phyloP scores from a whole-genome alignment of 2,797 vertebrate species.

The Syndactyla subalaris region DNA sequence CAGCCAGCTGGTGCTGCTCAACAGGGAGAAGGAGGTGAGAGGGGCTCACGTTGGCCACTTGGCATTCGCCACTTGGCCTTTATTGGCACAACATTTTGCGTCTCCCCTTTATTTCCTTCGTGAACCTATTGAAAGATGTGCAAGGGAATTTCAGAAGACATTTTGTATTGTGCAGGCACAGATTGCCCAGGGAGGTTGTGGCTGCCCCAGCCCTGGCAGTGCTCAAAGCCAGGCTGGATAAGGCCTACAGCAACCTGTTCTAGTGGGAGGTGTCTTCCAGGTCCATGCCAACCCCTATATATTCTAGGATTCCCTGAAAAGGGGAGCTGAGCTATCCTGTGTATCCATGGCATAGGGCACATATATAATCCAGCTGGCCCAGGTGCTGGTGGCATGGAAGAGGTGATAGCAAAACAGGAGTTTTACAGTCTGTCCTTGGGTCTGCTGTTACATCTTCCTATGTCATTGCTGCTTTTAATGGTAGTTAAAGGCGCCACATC shows the following conservation, averaged over 20 bases:
- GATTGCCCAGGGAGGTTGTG: background rate
- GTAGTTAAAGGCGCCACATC: background rate
- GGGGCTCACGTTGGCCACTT: fast-evolving
- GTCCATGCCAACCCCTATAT: background rate
- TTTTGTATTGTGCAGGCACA: background rate
- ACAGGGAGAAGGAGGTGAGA: conserved; percentile 91
- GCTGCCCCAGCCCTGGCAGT: background rate
- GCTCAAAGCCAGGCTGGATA: background rate
- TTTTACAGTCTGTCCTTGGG: background rate
- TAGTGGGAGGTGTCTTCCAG: background rate
- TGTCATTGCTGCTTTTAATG: background rate
- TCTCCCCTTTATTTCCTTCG: background rate
- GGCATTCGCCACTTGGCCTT: background rate
- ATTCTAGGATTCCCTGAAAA: background rate
- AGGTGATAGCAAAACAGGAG: background rate
- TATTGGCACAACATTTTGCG: background rate
- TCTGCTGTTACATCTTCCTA: background rate
- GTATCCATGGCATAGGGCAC: fast-evolving
- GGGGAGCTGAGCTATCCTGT: background rate
- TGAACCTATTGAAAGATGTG: fast-evolving
- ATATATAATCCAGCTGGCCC: background rate
- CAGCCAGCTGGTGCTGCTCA: conserved; percentile 92
- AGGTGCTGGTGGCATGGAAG: background rate
- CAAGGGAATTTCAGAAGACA: background rate
- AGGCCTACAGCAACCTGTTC: background rate